Conservation (phyloP, 2,797 vertebrate genomes). For the Trachurus trachurus region DNA sequence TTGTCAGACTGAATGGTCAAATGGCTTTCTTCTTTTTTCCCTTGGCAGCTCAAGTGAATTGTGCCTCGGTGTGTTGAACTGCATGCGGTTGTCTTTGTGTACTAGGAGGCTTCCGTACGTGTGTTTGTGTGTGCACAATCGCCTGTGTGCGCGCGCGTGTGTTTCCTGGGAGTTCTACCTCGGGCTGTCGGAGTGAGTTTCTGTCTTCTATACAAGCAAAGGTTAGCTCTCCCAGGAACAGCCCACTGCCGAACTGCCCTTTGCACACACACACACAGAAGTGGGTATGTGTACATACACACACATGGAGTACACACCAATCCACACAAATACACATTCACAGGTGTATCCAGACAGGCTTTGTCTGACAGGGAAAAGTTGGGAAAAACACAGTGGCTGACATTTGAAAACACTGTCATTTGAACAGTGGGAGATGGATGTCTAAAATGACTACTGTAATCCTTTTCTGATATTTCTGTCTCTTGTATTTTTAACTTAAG, state of each 20-base stretch:
- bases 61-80: slow-evolving; percentile 1
- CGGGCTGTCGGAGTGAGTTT: slow-evolving; percentile 53
- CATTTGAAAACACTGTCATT: slow-evolving; percentile 54
- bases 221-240: slow-evolving; percentile 67
- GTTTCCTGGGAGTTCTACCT: slow-evolving; percentile 51
- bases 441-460: neutral
- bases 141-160: neutral
- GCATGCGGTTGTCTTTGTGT: slow-evolving; percentile 8
- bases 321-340: slow-evolving; percentile 12
- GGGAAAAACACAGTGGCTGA: slow-evolving; percentile 37
- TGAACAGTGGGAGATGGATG: slow-evolving; percentile 10
- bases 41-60: slow-evolving; percentile 14
- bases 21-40: neutral
- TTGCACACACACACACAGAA: slow-evolving; percentile 33
- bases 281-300: neutral
- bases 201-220: slow-evolving; percentile 64
- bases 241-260: slow-evolving; percentile 57
- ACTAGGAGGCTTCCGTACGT: slow-evolving; percentile 18
- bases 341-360: slow-evolving; percentile 41
- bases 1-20: slow-evolving; percentile 6
- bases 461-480: neutral
- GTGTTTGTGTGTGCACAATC: neutral
- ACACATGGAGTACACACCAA: neutral
- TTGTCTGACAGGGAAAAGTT: slow-evolving; percentile 40
- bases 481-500: neutral